phyloP scores from a whole-genome alignment of 2,797 vertebrate species.

The Graptemys geographica region DNA sequence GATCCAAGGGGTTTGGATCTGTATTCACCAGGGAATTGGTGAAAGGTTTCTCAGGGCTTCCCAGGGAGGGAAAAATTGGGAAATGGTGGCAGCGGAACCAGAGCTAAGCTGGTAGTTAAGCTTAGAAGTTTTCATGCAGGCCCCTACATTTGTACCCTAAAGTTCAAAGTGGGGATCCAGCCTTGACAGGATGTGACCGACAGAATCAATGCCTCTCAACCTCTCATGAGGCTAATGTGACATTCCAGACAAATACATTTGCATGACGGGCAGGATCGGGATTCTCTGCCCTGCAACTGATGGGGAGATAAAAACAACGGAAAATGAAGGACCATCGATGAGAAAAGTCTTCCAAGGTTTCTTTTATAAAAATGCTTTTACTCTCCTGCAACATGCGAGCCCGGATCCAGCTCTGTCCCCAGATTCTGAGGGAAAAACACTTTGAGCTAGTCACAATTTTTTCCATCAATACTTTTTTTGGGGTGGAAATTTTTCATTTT shows the following conservation, averaged over 20 bases:
- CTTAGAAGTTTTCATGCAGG: too few species aligned
- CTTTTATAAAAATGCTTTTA: neutral
- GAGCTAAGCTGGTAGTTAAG: too few species aligned
- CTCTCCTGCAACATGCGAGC: neutral
- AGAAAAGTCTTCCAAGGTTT: neutral
- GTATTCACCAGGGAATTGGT: too few species aligned
- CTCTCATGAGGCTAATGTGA: neutral
- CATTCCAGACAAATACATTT: slow-evolving; percentile 17
- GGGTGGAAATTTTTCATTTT: neutral
- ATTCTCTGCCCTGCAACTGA: slow-evolving; percentile 2
- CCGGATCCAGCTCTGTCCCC: neutral
- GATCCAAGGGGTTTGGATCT: too few species aligned
- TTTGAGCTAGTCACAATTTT: neutral
- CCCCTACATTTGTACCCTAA: too few species aligned
- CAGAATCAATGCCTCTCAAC: neutral
- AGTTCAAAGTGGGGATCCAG: too few species aligned
- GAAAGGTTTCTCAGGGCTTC: too few species aligned
- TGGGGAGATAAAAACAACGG: neutral
- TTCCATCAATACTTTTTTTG: neutral
- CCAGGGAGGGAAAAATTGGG: too few species aligned
- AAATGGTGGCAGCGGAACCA: too few species aligned
- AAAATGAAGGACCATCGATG: neutral
- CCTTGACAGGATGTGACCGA: neutral
- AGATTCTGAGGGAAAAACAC: neutral
- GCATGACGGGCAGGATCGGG: neutral